These are phyloP conservation scores for Hydrolagus colliei DNA, from an alignment of 2,797 vertebrate genomes.

Conservation along the genomic window DNA sequence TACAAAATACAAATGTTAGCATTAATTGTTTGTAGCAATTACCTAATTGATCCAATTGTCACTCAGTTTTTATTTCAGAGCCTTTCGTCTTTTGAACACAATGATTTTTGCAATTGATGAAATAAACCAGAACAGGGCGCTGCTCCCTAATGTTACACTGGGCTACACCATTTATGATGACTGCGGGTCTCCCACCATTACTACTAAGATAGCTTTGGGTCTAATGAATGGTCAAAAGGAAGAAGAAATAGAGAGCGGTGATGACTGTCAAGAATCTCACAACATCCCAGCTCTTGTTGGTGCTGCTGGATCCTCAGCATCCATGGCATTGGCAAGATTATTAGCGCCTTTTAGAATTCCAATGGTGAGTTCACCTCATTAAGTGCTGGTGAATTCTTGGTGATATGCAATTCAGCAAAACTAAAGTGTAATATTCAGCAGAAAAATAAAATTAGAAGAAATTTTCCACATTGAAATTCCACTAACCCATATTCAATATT, in stretches of 20 bases:
- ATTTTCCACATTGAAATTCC: too few relatives aligned
- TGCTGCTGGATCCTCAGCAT: not conserved
- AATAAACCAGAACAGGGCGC: not conserved
- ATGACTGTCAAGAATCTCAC: not conserved
- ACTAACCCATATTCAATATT: too few relatives aligned
- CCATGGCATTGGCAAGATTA: not conserved
- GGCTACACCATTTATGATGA: not conserved
- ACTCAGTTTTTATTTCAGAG: not conserved
- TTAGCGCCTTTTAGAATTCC: not conserved
- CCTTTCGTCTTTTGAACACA: not conserved
- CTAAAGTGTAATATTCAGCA: too few relatives aligned
- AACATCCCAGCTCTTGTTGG: not conserved
- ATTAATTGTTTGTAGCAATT: too few relatives aligned
- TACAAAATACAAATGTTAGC: too few relatives aligned
- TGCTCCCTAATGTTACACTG: not conserved
- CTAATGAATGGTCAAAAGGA: not conserved
- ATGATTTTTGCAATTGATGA: slow-evolving; percentile 18
- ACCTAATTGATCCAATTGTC: too few relatives aligned
- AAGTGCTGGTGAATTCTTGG: too few relatives aligned
- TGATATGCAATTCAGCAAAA: too few relatives aligned
- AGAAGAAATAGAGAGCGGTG: not conserved
- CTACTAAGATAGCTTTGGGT: not conserved
- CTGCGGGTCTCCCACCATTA: not conserved
- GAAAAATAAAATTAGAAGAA: too few relatives aligned
- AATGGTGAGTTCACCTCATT: not conserved